Base-by-base conservation (phyloP, 2,888 invertebrate genomes). In the Lymantria dispar region DNA sequence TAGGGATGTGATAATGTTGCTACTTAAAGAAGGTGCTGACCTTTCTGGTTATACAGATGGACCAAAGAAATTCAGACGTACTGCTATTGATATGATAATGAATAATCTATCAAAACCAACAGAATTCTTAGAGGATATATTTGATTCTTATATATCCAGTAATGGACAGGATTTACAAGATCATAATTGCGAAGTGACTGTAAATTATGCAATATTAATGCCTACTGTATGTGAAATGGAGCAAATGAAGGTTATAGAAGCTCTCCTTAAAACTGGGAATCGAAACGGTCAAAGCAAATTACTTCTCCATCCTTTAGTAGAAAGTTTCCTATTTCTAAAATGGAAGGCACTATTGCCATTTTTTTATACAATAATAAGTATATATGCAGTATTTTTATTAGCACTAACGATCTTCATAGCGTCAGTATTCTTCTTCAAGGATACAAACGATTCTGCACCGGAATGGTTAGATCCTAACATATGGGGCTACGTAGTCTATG, bases 241-340 rank as follows among this genome's bases (percentile, higher is more conserved):
- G 54, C 93, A 93, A 61, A 92, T 93, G 87, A 89, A 91, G 64
- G 92, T 93, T 0, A 83, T 93, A 41, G 91, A 92, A 63, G 91
- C 92, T 0, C 66, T 93, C 0, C 62, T 93, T 0, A 90, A 92
- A 61, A 92, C 92, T 55, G 92, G 92, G 0, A 92, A 92, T 47
- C 80, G 91, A 69, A 80, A 86, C 47, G 81, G 85, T 0, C 91
- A 92, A 53, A 86, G 84, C 50, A 80, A 76, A 36, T 67, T 93
- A 1, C 74, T 93, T 0, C 85, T 93, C 0, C 93, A 93, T 75
- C 93, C 93, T 0, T 72, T 93, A 41, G 80, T 93, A 1, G 92
- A 93, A 69, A 93, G 92, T 56, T 93, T 93, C 61, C 70, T 93
- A 0, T 89, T 83, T 54, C 69, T 93, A 1, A 93, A 93, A 76